phyloP scores from a whole-genome alignment of 2,888 invertebrate species.

The Barypeithes pellucidus region DNA sequence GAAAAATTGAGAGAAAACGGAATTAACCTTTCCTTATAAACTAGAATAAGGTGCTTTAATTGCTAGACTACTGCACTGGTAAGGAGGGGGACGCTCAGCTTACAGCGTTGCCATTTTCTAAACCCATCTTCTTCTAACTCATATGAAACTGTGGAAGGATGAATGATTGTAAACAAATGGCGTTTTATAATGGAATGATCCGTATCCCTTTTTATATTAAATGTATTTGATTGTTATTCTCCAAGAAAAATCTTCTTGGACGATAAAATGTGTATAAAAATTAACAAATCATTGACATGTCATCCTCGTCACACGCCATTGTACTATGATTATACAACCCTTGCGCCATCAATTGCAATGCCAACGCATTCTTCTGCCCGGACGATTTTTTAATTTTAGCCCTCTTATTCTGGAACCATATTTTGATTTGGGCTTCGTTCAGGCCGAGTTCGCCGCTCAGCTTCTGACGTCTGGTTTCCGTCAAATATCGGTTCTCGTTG shows the following conservation, averaged over 20 bases:
- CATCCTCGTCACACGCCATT: slow-evolving; percentile 73
- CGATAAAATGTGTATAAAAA: neutral
- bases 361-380: slow-evolving; percentile 88
- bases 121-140: too few species aligned
- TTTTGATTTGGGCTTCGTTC: slow-evolving; percentile 97
- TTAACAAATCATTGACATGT: slow-evolving; percentile 63
- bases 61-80: too few species aligned
- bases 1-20: too few species aligned
- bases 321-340: slow-evolving; percentile 94
- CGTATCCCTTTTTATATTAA: too few species aligned
- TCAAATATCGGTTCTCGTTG: slow-evolving; percentile 92
- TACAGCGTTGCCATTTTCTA: too few species aligned
- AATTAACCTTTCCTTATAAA: too few species aligned
- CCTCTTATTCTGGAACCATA: slow-evolving; percentile 97
- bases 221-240: neutral
- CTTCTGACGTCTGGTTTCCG: slow-evolving; percentile 91
- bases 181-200: too few species aligned
- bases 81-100: too few species aligned
- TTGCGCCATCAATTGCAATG: slow-evolving; percentile 93
- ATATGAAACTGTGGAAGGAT: too few species aligned
- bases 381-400: slow-evolving; percentile 96
- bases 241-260: neutral
- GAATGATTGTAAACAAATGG: too few species aligned
- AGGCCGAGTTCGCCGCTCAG: slow-evolving; percentile 92
- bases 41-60: too few species aligned